phyloP scores from a whole-genome alignment of 2,113 vertebrate genomes.

The Nothoprocta perdicaria region DNA sequence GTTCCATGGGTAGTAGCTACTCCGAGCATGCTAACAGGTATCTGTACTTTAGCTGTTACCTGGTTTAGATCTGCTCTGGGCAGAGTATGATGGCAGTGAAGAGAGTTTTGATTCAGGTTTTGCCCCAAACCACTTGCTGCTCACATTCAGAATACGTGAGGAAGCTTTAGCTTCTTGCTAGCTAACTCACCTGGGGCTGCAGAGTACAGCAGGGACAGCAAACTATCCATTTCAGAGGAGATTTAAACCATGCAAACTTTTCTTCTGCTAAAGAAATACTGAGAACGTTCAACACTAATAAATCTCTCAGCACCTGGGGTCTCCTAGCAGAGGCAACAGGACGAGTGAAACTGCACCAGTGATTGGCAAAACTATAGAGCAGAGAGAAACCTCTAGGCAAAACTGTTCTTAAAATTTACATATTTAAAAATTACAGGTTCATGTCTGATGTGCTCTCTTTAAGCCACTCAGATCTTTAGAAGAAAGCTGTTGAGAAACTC shows the following conservation, averaged over 20 bases:
- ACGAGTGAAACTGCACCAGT: neutral
- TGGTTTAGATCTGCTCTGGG: neutral
- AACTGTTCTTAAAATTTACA: neutral
- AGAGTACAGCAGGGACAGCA: neutral
- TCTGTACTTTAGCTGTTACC: neutral
- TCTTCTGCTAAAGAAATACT: neutral
- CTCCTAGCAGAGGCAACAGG: neutral
- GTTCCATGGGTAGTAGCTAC: neutral
- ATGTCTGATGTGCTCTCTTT: neutral
- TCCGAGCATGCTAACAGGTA: neutral
- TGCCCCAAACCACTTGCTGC: neutral
- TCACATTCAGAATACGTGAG: neutral
- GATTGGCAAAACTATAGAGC: neutral
- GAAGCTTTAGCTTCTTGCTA: neutral
- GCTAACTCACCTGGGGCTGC: neutral
- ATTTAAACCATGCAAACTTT: neutral
- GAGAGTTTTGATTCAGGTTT: neutral
- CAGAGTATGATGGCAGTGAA: neutral
- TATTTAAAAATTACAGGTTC: neutral
- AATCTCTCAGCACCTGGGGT: neutral
- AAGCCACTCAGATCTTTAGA: neutral
- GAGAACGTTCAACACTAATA: neutral
- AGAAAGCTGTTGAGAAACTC: neutral
- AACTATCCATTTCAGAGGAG: neutral
- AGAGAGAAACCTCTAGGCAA: neutral